Evolutionary conservation across 2,888 invertebrate species (phyloP).

Genomic region (Lithosia quadra): DNA sequence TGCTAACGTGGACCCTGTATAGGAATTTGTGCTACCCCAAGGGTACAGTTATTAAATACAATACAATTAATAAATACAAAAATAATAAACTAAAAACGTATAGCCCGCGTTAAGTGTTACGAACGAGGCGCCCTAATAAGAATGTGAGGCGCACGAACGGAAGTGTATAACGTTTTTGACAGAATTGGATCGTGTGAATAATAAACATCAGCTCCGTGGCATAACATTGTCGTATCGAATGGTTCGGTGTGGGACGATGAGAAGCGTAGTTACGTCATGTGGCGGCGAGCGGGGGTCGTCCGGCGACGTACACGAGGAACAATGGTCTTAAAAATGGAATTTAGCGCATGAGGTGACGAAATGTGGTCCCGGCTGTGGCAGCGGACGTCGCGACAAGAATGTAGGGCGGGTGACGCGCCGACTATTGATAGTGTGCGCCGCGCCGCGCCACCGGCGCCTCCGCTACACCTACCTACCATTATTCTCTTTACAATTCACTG

Average conservation of each 20-base stretch:
- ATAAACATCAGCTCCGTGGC: constrained; percentile 70
- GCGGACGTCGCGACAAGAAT: constrained; percentile 69
- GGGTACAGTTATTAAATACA: constrained; percentile 49
- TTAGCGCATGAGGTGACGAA: constrained; percentile 77
- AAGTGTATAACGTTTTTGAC: constrained; percentile 69
- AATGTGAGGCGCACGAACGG: constrained; percentile 61
- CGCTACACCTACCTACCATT: constrained; percentile 51
- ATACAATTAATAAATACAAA: constrained; percentile 53
- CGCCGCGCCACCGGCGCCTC: constrained; percentile 32
- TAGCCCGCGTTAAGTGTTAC: constrained; percentile 45
- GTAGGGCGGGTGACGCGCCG: constrained; percentile 76
- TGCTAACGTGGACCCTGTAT: constrained; percentile 44
- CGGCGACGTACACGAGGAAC: constrained; percentile 59
- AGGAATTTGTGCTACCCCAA: constrained; percentile 35
- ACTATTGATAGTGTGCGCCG: constrained; percentile 77
- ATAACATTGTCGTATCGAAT: constrained; percentile 63
- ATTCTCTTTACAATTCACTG: constrained; percentile 56
- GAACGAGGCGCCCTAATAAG: constrained; percentile 60
- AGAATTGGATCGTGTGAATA: constrained; percentile 78
- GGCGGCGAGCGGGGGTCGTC: constrained; percentile 48
- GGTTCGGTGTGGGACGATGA: constrained; percentile 60
- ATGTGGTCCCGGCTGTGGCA: constrained; percentile 66
- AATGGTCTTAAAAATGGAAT: constrained; percentile 74
- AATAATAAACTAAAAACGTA: constrained; percentile 40
- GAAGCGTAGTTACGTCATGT: constrained; percentile 59